Percentiles rank a stretch among this genome's conserved stretches.
Evolutionary conservation across 2,888 invertebrate species (phyloP).

Genomic region (Papilio demoleus): DNA sequence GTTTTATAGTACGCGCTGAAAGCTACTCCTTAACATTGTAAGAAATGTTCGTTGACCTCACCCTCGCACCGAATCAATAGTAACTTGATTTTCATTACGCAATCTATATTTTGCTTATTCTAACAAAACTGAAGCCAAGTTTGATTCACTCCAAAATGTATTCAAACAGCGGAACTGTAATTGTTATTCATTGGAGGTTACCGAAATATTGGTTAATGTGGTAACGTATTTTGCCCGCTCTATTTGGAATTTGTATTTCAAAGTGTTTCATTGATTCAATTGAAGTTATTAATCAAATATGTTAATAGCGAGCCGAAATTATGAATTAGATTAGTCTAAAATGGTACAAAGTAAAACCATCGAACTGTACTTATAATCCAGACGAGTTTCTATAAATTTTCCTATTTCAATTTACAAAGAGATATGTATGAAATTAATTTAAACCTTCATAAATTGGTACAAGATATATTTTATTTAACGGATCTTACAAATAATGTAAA

Average conservation of each 20-base stretch:
- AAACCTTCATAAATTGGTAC: not conserved
- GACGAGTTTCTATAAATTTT: too few species aligned
- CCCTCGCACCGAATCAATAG: constrained; percentile 13
- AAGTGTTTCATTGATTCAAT: not conserved
- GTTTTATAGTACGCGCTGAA: constrained; percentile 7
- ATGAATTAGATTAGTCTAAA: too few species aligned
- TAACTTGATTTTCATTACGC: constrained; percentile 8
- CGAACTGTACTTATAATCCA: too few species aligned
- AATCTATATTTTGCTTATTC: constrained; percentile 4
- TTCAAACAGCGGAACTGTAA: constrained; percentile 15
- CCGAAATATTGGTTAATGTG: constrained; percentile 5
- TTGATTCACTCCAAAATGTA: not conserved
- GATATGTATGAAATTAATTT: too few species aligned
- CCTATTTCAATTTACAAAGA: too few species aligned
- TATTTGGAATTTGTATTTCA: not conserved
- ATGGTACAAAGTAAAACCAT: too few species aligned
- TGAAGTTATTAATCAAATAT: not conserved
- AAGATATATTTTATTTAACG: too few species aligned
- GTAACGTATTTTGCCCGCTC: not conserved
- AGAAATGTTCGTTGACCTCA: constrained; percentile 17
- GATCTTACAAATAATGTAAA: too few species aligned
- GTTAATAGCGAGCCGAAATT: not conserved
- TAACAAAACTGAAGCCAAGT: not conserved
- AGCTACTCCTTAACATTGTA: constrained; percentile 2
- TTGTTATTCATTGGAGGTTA: constrained; percentile 1